Evolutionary conservation across 2,113 vertebrate genomes (phyloP).

Genomic region (Nematolebias whitei): DNA sequence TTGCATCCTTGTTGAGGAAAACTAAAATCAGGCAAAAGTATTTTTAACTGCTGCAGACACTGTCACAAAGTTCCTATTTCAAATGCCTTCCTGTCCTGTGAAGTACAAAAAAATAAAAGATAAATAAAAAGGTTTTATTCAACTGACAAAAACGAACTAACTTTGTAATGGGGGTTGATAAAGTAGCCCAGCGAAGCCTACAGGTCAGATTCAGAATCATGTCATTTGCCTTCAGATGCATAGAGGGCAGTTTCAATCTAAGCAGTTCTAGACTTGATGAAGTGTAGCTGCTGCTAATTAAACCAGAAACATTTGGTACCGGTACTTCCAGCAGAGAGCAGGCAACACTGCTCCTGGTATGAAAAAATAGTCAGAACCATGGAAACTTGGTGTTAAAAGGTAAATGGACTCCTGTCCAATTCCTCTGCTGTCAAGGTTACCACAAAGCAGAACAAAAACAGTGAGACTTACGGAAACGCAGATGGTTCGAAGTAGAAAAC

Average conservation of each 20-base stretch:
- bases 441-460: conserved; percentile 27
- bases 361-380: conserved; percentile 17
- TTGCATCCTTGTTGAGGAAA: not conserved
- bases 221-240: not conserved
- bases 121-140: not conserved
- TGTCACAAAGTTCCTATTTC: too few species aligned
- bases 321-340: conserved; percentile 3
- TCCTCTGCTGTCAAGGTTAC: conserved; percentile 26
- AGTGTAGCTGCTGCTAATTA: not conserved
- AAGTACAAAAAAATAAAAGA: not conserved
- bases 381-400: conserved; percentile 23
- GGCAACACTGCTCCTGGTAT: conserved; percentile 29
- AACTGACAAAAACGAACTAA: not conserved
- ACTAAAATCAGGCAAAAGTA: not conserved
- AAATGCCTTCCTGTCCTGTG: not conserved
- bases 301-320: not conserved
- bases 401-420: conserved; percentile 25
- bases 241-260: not conserved
- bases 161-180: not conserved
- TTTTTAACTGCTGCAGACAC: not conserved
- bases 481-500: not conserved
- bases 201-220: not conserved
- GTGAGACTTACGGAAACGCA: not conserved
- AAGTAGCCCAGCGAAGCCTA: not conserved
- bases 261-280: not conserved